Conservation (phyloP, 2,888 invertebrate genomes). For the Xestobium rufovillosum region DNA sequence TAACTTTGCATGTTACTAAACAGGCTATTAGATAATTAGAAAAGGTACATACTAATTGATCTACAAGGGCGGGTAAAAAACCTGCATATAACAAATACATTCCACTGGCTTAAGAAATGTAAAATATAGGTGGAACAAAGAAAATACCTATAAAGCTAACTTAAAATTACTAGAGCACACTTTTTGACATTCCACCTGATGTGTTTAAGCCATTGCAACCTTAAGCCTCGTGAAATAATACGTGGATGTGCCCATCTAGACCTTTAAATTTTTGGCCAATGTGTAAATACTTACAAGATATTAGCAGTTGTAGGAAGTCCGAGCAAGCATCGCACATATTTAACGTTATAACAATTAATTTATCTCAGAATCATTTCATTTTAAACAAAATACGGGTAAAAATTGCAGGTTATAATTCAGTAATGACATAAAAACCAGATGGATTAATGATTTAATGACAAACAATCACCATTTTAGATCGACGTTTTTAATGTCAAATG, state of each 20-base stretch:
- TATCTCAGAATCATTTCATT: slow-evolving; percentile 3
- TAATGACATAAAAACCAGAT: slow-evolving; percentile 27
- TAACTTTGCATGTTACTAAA: too few relatives aligned
- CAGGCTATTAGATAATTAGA: too few relatives aligned
- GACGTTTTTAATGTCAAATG: too few relatives aligned
- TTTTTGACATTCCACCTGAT: background rate
- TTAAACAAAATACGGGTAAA: background rate
- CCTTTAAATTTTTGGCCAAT: too few relatives aligned
- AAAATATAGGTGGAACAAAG: background rate
- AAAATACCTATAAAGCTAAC: slow-evolving; percentile 1
- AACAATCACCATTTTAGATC: slow-evolving; percentile 40
- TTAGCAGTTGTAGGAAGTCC: slow-evolving; percentile 86
- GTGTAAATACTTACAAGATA: slow-evolving; percentile 61
- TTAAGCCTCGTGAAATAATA: background rate
- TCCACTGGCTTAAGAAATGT: too few relatives aligned
- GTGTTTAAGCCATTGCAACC: background rate
- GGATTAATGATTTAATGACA: slow-evolving; percentile 36
- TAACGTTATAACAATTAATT: slow-evolving; percentile 24
- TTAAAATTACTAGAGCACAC: background rate
- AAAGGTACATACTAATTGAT: too few relatives aligned
- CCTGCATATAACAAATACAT: too few relatives aligned
- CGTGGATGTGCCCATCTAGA: too few relatives aligned
- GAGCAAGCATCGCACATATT: slow-evolving; percentile 92
- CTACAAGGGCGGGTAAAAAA: too few relatives aligned
- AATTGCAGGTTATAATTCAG: slow-evolving; percentile 21